These are phyloP conservation scores for Caenorhabditis wallacei DNA, from an alignment of 2,888 invertebrate species.

Conservation along the genomic window DNA sequence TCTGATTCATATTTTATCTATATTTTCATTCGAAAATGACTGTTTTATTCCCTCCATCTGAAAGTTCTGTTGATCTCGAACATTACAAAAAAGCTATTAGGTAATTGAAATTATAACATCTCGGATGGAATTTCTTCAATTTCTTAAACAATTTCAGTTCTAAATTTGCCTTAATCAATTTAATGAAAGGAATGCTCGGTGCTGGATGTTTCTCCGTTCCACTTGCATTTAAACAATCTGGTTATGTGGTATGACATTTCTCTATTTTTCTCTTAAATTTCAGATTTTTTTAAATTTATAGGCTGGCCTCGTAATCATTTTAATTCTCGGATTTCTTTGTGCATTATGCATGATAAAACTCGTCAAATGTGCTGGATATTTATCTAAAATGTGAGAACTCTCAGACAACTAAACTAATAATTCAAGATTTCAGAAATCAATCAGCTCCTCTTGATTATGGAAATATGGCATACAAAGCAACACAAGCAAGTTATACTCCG, in stretches of 20 bases:
- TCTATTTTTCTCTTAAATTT: not conserved
- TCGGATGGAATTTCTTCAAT: too few relatives aligned
- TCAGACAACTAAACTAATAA: too few relatives aligned
- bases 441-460: constrained; percentile 83
- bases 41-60: constrained; percentile 40
- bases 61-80: constrained; percentile 38
- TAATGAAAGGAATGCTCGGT: constrained; percentile 81
- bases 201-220: constrained; percentile 81
- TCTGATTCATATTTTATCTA: not conserved
- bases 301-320: constrained; percentile 77
- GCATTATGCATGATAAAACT: constrained; percentile 80
- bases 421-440: constrained; percentile 77
- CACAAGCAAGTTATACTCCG: constrained; percentile 74
- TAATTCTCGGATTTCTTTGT: constrained; percentile 79
- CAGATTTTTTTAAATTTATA: constrained; percentile 52
- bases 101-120: not conserved
- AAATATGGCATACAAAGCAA: constrained; percentile 83
- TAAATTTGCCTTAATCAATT: constrained; percentile 75
- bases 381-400: constrained; percentile 77
- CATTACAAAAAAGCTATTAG: constrained; percentile 49
- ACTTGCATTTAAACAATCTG: constrained; percentile 81
- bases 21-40: constrained; percentile 38
- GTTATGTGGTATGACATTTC: constrained; percentile 73
- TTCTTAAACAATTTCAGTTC: constrained; percentile 68
- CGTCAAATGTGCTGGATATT: constrained; percentile 79